Conservation (phyloP, 2,113 vertebrate species). For the Bubo bubo region DNA sequence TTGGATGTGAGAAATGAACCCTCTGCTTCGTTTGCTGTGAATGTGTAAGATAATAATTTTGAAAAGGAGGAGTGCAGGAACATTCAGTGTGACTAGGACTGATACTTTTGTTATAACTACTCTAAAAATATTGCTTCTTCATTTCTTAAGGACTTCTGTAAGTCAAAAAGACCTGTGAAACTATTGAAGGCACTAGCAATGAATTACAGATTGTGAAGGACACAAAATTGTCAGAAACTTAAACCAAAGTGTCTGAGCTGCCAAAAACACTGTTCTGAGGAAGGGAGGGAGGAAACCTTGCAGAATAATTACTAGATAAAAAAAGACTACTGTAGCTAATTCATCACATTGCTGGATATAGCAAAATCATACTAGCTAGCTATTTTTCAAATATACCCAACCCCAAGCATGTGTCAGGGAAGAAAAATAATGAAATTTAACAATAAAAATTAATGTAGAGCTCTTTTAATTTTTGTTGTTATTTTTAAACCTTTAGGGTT, state of each 20-base stretch:
- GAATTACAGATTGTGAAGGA: neutral
- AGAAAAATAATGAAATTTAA: neutral
- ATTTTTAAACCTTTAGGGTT: neutral
- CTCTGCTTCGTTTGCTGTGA: neutral
- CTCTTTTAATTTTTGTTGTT: neutral
- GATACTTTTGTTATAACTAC: neutral
- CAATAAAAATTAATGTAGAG: neutral
- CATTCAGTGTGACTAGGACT: neutral
- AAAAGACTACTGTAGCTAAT: neutral
- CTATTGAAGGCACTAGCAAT: neutral
- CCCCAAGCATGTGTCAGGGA: neutral
- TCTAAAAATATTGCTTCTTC: neutral
- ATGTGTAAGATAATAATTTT: accelerated
- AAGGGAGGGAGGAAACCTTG: neutral
- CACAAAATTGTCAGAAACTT: neutral
- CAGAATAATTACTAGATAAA: conserved; percentile 21
- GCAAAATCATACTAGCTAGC: neutral
- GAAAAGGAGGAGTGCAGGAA: neutral
- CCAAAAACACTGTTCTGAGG: neutral
- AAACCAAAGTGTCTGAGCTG: neutral
- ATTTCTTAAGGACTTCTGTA: neutral
- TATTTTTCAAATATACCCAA: conserved; percentile 1
- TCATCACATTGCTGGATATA: neutral
- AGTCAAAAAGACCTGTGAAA: neutral
- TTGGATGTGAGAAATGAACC: neutral